Conservation (phyloP, 2,113 vertebrate species). For the Coryphaenoides rupestris region DNA sequence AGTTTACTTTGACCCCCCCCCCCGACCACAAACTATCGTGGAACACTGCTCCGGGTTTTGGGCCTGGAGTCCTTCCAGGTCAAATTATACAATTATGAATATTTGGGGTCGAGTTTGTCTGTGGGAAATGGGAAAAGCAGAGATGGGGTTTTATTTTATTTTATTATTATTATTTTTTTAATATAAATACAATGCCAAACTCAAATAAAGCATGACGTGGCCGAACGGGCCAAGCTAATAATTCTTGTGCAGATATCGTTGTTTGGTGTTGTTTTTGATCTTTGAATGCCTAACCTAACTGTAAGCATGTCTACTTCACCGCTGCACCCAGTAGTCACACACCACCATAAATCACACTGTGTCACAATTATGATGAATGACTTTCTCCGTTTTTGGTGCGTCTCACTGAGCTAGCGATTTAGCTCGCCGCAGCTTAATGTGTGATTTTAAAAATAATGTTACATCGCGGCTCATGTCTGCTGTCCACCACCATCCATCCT, state of each 20-base stretch:
- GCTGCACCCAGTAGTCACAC: slow-evolving; percentile 35
- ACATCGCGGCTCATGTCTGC: slow-evolving; percentile 26
- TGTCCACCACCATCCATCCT: background rate
- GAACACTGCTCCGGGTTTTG: background rate
- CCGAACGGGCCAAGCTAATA: no score
- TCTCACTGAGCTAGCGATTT: no score
- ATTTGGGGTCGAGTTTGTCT: slow-evolving; percentile 24
- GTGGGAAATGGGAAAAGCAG: slow-evolving; percentile 15
- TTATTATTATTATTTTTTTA: no score
- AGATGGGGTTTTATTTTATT: no score
- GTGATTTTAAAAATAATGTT: slow-evolving; percentile 29
- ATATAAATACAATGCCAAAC: no score
- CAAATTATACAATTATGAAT: slow-evolving; percentile 6
- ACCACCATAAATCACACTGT: slow-evolving; percentile 15
- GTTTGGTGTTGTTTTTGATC: no score
- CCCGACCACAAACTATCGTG: background rate
- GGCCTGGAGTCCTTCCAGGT: background rate
- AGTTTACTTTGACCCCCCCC: background rate
- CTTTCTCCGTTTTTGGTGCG: slow-evolving; percentile 17
- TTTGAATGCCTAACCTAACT: no score
- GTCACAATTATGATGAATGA: slow-evolving; percentile 58
- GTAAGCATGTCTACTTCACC: slow-evolving; percentile 40
- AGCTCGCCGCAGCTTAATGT: slow-evolving; percentile 13
- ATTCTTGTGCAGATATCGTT: no score
- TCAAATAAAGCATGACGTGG: no score